Evolutionary conservation across 2,797 vertebrate genomes (phyloP).

Genomic region (Acanthurus tractus): DNA sequence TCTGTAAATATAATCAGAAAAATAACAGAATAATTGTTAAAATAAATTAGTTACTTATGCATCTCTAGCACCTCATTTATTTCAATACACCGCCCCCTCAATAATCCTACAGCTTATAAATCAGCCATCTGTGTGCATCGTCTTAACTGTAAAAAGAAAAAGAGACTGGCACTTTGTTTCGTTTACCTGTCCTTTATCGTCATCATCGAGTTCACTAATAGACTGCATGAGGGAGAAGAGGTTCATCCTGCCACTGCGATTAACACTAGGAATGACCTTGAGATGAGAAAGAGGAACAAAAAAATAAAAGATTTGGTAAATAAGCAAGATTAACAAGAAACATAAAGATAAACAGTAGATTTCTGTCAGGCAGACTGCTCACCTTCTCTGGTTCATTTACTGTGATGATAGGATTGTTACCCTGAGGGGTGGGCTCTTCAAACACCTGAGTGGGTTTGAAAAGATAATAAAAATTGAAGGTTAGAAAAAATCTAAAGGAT

Average conservation of each 20-base stretch:
- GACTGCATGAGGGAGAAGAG: constrained; percentile 94
- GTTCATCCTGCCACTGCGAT: constrained; percentile 91
- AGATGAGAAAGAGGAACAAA: constrained; percentile 19
- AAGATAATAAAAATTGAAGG: constrained; percentile 1
- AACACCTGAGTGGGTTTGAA: constrained; percentile 78
- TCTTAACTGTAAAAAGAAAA: neutral
- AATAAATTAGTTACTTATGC: neutral
- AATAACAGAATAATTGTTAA: neutral
- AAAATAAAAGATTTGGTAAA: neutral
- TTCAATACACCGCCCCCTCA: neutral
- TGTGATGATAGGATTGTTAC: constrained; percentile 69
- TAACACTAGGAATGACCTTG: constrained; percentile 71
- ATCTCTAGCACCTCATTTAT: neutral
- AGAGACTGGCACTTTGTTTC: neutral
- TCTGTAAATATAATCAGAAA: too few species aligned
- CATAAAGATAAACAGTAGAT: neutral
- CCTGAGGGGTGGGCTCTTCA: constrained; percentile 5
- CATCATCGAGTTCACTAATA: constrained; percentile 90
- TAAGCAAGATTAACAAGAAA: neutral
- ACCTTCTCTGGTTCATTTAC: constrained; percentile 81
- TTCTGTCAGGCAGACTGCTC: neutral
- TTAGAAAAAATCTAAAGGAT: neutral
- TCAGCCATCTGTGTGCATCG: neutral
- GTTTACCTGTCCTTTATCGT: constrained; percentile 76
- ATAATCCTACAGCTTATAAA: neutral